Evolutionary conservation across 2,888 invertebrate genomes (phyloP).

Genomic region (Chloroclystis v-ata): DNA sequence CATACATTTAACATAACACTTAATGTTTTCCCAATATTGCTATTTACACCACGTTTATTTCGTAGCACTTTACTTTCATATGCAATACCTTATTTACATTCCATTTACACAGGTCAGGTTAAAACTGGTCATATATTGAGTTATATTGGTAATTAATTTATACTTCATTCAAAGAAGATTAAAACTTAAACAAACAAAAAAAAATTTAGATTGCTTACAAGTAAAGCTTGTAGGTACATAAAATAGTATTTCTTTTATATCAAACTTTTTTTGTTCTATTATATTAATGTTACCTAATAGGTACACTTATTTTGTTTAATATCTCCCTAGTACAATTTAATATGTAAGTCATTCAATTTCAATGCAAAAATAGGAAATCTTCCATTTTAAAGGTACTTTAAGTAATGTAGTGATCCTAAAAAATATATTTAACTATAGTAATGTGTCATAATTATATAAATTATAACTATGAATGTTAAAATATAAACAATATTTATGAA

Average conservation of each 20-base stretch:
- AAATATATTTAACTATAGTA: neutral
- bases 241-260: too few species aligned
- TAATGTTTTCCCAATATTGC: too few species aligned
- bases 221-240: too few species aligned
- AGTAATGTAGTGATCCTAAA: neutral
- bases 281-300: neutral
- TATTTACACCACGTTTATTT: too few species aligned
- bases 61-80: too few species aligned
- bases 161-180: too few species aligned
- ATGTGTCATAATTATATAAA: slow-evolving; percentile 4
- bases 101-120: slow-evolving; percentile 9
- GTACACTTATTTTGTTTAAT: slow-evolving; percentile 39
- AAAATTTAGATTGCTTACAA: too few species aligned
- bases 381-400: slow-evolving; percentile 5
- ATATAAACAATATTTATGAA: neutral
- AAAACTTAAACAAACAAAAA: too few species aligned
- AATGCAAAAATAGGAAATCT: slow-evolving; percentile 16
- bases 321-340: slow-evolving; percentile 27
- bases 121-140: neutral
- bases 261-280: too few species aligned
- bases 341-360: slow-evolving; percentile 20
- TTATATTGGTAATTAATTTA: too few species aligned
- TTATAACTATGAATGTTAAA: slow-evolving; percentile 6
- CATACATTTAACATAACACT: too few species aligned
- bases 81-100: slow-evolving; percentile 1